A percentile compares a stretch with the other conserved stretches of the same genome.
phyloP scores from a whole-genome alignment of 1,140 invertebrate genomes.

The Zaprionus gabonicus region DNA sequence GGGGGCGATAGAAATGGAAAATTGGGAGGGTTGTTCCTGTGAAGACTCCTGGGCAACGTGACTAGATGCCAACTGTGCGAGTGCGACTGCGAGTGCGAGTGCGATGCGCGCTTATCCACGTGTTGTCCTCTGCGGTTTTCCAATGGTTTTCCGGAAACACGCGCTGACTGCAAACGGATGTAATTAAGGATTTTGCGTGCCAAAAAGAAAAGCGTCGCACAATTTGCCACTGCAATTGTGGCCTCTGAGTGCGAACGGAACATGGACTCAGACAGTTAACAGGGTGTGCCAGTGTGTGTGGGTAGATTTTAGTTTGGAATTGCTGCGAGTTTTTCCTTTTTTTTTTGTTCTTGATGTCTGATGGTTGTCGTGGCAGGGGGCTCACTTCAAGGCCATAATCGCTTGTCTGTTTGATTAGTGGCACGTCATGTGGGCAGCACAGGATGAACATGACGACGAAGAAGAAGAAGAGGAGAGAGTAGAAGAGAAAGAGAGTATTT shows the following conservation, averaged over 20 bases:
- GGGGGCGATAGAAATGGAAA: background rate
- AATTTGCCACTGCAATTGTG: conserved; percentile 55
- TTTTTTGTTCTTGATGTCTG: background rate
- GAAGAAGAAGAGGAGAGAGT: background rate
- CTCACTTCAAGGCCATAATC: conserved; percentile 28
- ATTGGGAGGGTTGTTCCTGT: conserved; percentile 6
- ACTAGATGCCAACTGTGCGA: conserved; percentile 52
- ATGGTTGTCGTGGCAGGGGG: background rate
- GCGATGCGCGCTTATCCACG: conserved; percentile 67
- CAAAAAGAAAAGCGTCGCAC: conserved; percentile 54
- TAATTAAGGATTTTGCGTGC: conserved; percentile 81
- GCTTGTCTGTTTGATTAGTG: conserved; percentile 62
- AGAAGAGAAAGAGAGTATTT: background rate
- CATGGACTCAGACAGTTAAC: conserved; percentile 31
- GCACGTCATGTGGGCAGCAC: conserved; percentile 10
- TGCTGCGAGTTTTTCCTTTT: background rate
- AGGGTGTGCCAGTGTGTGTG: conserved; percentile 10
- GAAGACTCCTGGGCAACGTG: conserved; percentile 52
- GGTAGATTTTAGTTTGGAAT: conserved; percentile 2
- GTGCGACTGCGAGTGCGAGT: background rate
- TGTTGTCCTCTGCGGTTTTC: conserved; percentile 73
- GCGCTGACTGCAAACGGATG: conserved; percentile 72
- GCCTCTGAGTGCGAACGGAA: conserved; percentile 17
- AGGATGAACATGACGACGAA: background rate
- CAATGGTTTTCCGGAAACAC: conserved; percentile 62